phyloP scores from a whole-genome alignment of 2,797 vertebrate species.

The Oreortyx pictus region DNA sequence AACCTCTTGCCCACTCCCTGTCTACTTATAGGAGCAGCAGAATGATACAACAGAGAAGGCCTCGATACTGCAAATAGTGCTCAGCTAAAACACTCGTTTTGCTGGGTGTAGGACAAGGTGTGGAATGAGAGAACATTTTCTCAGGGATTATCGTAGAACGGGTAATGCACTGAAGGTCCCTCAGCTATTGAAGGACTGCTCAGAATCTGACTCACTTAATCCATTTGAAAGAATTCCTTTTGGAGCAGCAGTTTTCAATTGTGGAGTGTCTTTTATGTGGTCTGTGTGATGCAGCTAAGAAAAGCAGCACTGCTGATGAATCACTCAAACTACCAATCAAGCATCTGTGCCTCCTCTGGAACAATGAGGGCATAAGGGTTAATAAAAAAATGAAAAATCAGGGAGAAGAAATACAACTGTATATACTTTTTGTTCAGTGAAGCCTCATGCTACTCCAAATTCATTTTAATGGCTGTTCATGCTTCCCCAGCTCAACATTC shows the following conservation, averaged over 20 bases:
- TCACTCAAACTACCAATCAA: background rate
- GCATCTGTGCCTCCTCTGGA: background rate
- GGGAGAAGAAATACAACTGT: background rate
- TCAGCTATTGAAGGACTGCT: background rate
- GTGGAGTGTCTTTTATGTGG: background rate
- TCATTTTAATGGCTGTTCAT: background rate
- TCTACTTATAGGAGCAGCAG: background rate
- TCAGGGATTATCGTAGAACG: background rate
- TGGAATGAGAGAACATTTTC: background rate
- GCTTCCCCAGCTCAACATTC: slow-evolving; percentile 1
- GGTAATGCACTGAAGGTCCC: background rate
- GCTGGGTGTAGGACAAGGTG: background rate
- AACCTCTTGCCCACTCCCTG: background rate
- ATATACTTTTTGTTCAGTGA: background rate
- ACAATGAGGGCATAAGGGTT: background rate
- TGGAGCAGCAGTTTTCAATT: background rate
- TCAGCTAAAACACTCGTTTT: slow-evolving; percentile 9
- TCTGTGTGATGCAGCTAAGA: background rate
- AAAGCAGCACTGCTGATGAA: slow-evolving; percentile 14
- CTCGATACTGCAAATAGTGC: background rate
- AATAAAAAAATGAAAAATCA: background rate
- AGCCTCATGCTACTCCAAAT: background rate
- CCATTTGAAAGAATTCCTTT: background rate
- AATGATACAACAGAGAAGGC: background rate
- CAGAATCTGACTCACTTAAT: background rate